Base-by-base conservation (phyloP, 2,113 vertebrate genomes). In the Tretioscincus oriximinensis region DNA sequence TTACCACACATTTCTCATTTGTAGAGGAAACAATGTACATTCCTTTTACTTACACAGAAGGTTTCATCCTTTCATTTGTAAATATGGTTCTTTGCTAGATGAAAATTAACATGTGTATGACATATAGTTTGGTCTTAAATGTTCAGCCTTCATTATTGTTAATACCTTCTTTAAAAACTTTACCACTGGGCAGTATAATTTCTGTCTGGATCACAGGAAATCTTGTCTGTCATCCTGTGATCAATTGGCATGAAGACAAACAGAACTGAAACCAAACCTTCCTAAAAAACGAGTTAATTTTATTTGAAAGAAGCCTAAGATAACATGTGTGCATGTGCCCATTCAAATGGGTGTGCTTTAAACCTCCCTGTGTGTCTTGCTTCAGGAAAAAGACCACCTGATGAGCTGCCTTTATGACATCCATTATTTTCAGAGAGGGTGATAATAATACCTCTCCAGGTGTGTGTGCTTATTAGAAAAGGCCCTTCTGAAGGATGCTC, bases 401-500 rank as follows among this genome's bases (percentile, higher is more conserved):
- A 28, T 14, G 31, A 54, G 22, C 51, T 12, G 67, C 51, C 61
- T 61, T 12, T 63, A 21, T 71, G 77, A 63, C 67, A 61, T 70
- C 68, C 77, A 71, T 61, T 45, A 45, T 63, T 60, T 70, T 26
- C 77, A 47, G 67, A 71, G 54, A 24, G 47, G 51, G 68, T 28
- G 77, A 47, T 0, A 0, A 63, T 83, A 58, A 83, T 65, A 63
- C 82, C 41, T 83, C n/a, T 66, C n/a, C 77, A 79, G 77, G 60
- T 77, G 81, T 81, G 70, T 35, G 29, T 75, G 80, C 66, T 77
- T 76, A 78, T 88, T 77, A 82, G 81, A 77, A 87, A 88, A 80
- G 85, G 31, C 78, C 86, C 73, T 84, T 87, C 72, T 49, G 76
- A 81, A 78, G 22, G 80, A 61, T 63, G 47, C 76, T 87, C 84